Percentiles rank a stretch among this genome's conserved stretches.
phyloP scores from a whole-genome alignment of 1,140 invertebrate genomes.

The Lordiphosa mommai region DNA sequence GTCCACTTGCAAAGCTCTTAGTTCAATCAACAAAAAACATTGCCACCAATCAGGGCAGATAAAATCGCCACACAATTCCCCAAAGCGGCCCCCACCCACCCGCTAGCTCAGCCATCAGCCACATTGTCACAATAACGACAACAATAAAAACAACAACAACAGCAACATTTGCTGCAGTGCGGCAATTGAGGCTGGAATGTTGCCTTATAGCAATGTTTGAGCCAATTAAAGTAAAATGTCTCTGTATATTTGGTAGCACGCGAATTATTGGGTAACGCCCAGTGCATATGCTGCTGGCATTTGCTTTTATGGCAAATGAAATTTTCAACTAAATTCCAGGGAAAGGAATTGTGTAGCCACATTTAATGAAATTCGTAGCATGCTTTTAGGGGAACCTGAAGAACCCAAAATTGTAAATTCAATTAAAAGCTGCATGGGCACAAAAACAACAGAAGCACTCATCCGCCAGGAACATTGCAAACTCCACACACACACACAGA shows the following conservation, averaged over 20 bases:
- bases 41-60: conserved; percentile 36
- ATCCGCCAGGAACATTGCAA: background rate
- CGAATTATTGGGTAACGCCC: conserved; percentile 37
- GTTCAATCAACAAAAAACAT: conserved; percentile 26
- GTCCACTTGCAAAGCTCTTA: conserved; percentile 14
- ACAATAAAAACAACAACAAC: conserved; percentile 16
- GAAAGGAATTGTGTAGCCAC: conserved; percentile 12
- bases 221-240: conserved; percentile 70
- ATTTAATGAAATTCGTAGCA: conserved; percentile 41
- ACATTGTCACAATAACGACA: conserved; percentile 25
- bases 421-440: conserved; percentile 53
- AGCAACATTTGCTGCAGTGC: conserved; percentile 44
- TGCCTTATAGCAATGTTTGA: background rate
- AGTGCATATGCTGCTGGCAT: background rate
- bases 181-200: conserved; percentile 17
- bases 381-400: conserved; percentile 15
- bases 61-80: conserved; percentile 41
- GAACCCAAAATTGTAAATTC: conserved; percentile 52
- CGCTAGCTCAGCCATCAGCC: conserved; percentile 16
- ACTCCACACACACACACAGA: background rate
- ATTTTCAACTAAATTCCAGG: conserved; percentile 59
- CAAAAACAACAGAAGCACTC: background rate
- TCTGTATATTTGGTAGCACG: conserved; percentile 34
- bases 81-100: conserved; percentile 13
- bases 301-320: conserved; percentile 51